phyloP scores from a whole-genome alignment of 2,113 vertebrate species.

The Dromaius novaehollandiae region DNA sequence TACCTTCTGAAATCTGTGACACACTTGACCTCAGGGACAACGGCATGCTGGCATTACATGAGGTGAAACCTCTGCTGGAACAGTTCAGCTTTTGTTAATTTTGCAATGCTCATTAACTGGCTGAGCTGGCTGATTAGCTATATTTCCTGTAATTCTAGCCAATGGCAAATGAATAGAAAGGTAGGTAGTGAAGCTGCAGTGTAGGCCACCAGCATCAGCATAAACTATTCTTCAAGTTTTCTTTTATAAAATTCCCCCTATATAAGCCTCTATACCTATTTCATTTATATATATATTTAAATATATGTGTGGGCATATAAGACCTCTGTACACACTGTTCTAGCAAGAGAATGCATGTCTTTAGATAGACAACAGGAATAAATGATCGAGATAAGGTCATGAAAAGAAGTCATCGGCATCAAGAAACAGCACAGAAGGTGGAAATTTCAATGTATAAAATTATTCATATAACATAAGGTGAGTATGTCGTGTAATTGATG shows the following conservation, averaged over 20 bases:
- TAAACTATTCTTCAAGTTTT: not conserved
- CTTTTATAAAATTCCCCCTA: not conserved
- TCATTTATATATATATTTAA: too few relatives aligned
- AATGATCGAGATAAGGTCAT: not conserved
- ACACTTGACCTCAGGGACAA: not conserved
- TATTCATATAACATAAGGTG: not conserved
- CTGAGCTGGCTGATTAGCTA: not conserved
- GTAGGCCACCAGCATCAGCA: not conserved
- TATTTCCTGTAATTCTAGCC: not conserved
- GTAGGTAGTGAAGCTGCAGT: rapidly evolving
- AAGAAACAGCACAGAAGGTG: not conserved
- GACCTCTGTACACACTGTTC: not conserved
- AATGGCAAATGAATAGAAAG: not conserved
- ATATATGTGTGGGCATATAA: too few relatives aligned
- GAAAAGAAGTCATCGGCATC: not conserved
- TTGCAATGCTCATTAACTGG: not conserved
- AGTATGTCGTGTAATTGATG: rapidly evolving
- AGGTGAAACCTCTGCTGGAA: not conserved
- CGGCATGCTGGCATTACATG: not conserved
- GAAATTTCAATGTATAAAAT: not conserved
- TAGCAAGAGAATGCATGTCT: not conserved
- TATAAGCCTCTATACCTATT: too few relatives aligned
- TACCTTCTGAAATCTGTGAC: not conserved
- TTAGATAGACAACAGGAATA: too few relatives aligned
- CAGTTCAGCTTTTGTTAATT: not conserved